Conservation (phyloP, 1,140 invertebrate species). For the Drosophila nannoptera region DNA sequence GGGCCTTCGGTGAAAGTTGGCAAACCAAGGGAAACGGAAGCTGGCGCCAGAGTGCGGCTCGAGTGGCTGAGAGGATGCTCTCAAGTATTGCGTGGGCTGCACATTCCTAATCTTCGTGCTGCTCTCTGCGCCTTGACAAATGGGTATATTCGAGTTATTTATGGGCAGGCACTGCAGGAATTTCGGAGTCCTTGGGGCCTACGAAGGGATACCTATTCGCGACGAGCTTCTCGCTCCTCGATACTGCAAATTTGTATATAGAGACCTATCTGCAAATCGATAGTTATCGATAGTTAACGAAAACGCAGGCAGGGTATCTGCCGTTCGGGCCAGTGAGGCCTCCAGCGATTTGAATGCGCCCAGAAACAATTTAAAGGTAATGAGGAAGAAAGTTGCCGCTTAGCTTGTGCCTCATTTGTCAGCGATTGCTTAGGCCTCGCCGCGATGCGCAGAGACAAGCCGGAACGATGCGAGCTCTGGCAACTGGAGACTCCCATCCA, state of each 20-base stretch:
- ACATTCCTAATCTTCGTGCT: constrained; percentile 2
- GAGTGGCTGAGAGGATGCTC: constrained; percentile 40
- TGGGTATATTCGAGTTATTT: not conserved
- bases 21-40: constrained; percentile 43
- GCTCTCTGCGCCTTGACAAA: not conserved
- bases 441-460: not conserved
- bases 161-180: too few relatives aligned
- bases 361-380: constrained; percentile 74
- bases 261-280: too few relatives aligned
- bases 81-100: constrained; percentile 33
- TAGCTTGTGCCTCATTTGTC: constrained; percentile 75
- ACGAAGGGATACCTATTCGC: too few relatives aligned
- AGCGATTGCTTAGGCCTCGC: constrained; percentile 46
- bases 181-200: too few relatives aligned
- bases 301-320: constrained; percentile 2
- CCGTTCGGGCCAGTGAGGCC: constrained; percentile 5
- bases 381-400: constrained; percentile 76
- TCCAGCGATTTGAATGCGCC: constrained; percentile 53
- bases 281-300: not conserved
- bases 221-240: too few relatives aligned
- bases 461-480: constrained; percentile 4
- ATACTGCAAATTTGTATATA: too few relatives aligned
- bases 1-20: not conserved
- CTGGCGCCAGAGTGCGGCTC: constrained; percentile 61
- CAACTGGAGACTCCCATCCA: constrained; percentile 57